These are phyloP conservation scores for Rhinichthys klamathensis DNA, from an alignment of 2,113 vertebrate genomes.

Conservation along the genomic window DNA sequence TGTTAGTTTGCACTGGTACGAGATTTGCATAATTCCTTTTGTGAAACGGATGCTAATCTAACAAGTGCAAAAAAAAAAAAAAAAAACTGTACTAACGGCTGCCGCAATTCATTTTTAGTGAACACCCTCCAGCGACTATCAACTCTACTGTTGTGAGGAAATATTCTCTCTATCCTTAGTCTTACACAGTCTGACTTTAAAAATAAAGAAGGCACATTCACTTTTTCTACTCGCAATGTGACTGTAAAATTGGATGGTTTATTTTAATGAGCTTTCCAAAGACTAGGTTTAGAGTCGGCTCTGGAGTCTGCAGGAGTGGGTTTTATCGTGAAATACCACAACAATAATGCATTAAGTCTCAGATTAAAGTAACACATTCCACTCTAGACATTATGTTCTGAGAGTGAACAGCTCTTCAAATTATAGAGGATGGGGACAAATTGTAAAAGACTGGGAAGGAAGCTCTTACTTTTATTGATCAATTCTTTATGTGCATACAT, in stretches of 20 bases:
- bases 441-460: not conserved
- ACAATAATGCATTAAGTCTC: conserved; percentile 35
- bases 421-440: not conserved
- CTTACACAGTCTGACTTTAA: conserved; percentile 12
- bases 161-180: conserved; percentile 1
- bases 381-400: conserved; percentile 1
- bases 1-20: not conserved
- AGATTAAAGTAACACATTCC: conserved; percentile 20
- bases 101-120: not conserved
- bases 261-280: conserved; percentile 25
- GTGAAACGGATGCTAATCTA: not conserved
- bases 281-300: conserved; percentile 1
- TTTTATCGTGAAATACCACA: conserved; percentile 23
- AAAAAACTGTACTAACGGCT: not conserved
- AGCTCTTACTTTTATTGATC: not conserved
- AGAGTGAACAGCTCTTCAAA: conserved; percentile 12
- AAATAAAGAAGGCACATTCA: not conserved
- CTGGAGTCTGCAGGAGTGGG: not conserved
- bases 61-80: not conserved
- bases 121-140: not conserved
- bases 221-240: not conserved
- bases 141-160: not conserved
- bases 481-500: not conserved
- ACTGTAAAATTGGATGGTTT: conserved; percentile 29
- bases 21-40: conserved; percentile 12